Evolutionary conservation across 2,797 vertebrate species (phyloP), one percentile per base, ranked within the genome.

Genomic region (Brotula barbata): DNA sequence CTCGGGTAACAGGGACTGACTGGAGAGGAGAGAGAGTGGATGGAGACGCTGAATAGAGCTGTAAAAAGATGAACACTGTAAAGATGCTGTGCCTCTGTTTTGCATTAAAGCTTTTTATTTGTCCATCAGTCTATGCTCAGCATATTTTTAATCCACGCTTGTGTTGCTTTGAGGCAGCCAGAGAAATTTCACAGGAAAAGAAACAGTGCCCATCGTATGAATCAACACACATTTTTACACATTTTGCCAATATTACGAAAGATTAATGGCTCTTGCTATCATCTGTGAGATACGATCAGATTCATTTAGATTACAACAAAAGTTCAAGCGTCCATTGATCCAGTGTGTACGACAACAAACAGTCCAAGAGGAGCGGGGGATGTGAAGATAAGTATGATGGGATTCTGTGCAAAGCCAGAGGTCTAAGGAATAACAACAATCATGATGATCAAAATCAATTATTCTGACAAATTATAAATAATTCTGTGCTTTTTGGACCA

Each of bases 121-220:
- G 81, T 75, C 76, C 74, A 75, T 81, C 76, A 78, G 76, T 85
- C 81, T 83, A 73, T 80, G 74, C n/a, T n/a, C n/a, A n/a, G n/a
- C n/a, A n/a, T n/a, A n/a, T n/a, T n/a, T n/a, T n/a, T n/a, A n/a
- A n/a, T n/a, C n/a, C n/a, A n/a, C n/a, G n/a, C n/a, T n/a, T 37
- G 33, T 21, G 70, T 68, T 79, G 78, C 79, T 83, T 75, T 64
- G 48, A 57, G 53, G 60, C 1, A 68, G 80, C 57, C 47, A 54
- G 21, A 68, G 49, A 33, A 42, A 31, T 75, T 75, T 62, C 36
- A 56, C 2, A 23, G 52, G 61, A 15, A 21, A 57, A 65, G 69
- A 42, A 40, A 20, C 64, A 61, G 52, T 16, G 22, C 40, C 59
- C 57, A 64, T 43, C 48, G 43, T 42, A 19, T 46, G 42, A 78